phyloP scores from a whole-genome alignment of 2,113 vertebrate genomes.

The Taxidea taxus region DNA sequence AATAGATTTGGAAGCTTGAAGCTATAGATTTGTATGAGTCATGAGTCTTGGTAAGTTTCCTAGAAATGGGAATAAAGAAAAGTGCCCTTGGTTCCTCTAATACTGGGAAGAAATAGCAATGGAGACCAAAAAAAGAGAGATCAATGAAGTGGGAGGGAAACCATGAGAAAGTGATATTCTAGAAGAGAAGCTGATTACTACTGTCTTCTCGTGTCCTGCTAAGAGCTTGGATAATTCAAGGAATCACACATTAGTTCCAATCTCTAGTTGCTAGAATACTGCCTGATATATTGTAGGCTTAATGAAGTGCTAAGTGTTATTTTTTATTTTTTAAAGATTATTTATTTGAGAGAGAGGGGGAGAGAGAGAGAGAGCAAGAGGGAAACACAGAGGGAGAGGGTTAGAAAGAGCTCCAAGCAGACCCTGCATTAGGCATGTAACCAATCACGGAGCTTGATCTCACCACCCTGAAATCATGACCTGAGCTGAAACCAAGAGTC shows the following conservation, averaged over 20 bases:
- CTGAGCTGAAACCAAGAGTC: not conserved
- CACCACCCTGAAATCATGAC: not conserved
- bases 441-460: not conserved
- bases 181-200: not conserved
- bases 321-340: not conserved
- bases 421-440: not conserved
- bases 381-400: not conserved
- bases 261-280: not conserved
- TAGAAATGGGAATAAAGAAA: not conserved
- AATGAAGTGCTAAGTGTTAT: not conserved
- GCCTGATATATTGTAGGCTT: not conserved
- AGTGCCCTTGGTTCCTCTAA: not conserved
- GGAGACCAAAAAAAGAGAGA: not conserved
- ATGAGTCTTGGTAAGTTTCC: not conserved
- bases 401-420: not conserved
- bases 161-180: not conserved
- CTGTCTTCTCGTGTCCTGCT: not conserved
- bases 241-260: not conserved
- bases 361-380: not conserved
- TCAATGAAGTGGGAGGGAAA: not conserved
- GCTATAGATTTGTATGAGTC: not conserved
- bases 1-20: not conserved
- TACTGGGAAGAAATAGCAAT: not conserved
- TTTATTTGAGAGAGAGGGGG: not conserved
- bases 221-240: not conserved